These are phyloP conservation scores for Thyatira batis DNA, from an alignment of 2,888 invertebrate species.

Conservation along the genomic window DNA sequence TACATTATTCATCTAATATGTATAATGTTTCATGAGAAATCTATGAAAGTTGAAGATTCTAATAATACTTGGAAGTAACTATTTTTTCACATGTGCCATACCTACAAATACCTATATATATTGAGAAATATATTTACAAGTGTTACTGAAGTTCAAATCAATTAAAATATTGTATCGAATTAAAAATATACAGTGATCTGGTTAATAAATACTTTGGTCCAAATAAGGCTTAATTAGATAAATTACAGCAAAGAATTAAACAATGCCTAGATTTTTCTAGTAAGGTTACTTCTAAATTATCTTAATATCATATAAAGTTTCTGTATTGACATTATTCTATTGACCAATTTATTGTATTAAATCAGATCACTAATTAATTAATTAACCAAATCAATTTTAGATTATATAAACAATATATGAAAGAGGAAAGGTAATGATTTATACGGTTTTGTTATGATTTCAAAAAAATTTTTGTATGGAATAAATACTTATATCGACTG, in stretches of 20 bases:
- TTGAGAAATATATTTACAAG: background rate
- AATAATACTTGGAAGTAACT: slow-evolving; percentile 1
- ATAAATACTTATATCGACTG: background rate
- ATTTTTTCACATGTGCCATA: slow-evolving; percentile 1
- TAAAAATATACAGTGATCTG: background rate
- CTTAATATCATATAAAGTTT: too few relatives aligned
- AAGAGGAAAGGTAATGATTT: background rate
- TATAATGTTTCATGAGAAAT: background rate
- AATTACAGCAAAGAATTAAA: too few relatives aligned
- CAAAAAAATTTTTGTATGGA: background rate
- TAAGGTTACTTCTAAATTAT: too few relatives aligned
- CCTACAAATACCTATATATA: background rate
- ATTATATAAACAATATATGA: background rate
- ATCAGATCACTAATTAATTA: too few relatives aligned
- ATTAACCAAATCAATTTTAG: too few relatives aligned
- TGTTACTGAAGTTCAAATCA: background rate
- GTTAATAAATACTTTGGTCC: too few relatives aligned
- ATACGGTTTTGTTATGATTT: background rate
- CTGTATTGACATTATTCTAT: too few relatives aligned
- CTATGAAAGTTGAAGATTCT: background rate
- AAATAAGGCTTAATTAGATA: too few relatives aligned
- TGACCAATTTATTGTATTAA: too few relatives aligned
- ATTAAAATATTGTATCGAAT: background rate
- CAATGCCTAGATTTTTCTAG: too few relatives aligned
- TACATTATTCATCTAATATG: slow-evolving; percentile 6